Percentiles rank a stretch among this genome's conserved stretches.
These are phyloP conservation scores for Acanthoscelides obtectus DNA, from an alignment of 2,888 invertebrate species.

Conservation along the genomic window DNA sequence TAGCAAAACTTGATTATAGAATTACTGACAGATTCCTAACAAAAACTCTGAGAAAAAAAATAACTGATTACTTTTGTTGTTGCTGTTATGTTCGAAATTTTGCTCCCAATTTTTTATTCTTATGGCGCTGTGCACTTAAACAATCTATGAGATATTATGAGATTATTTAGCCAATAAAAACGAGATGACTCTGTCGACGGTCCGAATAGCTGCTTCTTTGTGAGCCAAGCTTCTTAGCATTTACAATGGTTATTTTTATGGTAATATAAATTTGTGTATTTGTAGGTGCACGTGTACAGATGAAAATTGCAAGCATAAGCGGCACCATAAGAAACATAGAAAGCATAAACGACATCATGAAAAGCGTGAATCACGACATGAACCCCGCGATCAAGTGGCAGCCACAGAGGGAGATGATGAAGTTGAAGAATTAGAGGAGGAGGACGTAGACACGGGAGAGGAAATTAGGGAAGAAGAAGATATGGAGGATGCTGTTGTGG, in stretches of 20 bases:
- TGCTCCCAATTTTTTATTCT: too few relatives aligned
- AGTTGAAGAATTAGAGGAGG: slow-evolving; percentile 7
- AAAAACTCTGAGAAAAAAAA: too few relatives aligned
- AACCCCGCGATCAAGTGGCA: background rate
- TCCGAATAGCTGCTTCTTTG: too few relatives aligned
- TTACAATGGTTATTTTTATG: background rate
- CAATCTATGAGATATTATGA: too few relatives aligned
- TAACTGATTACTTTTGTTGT: too few relatives aligned
- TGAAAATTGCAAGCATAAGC: slow-evolving; percentile 65
- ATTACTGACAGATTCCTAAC: too few relatives aligned
- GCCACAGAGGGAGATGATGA: background rate
- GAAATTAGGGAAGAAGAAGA: slow-evolving; percentile 4
- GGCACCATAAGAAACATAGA: slow-evolving; percentile 73
- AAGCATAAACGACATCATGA: slow-evolving; percentile 76
- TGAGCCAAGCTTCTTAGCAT: too few relatives aligned
- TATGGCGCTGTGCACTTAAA: too few relatives aligned
- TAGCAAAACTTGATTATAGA: too few relatives aligned
- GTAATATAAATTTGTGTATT: background rate
- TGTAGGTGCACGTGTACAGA: slow-evolving; percentile 50
- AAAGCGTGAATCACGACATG: slow-evolving; percentile 40
- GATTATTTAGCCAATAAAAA: too few relatives aligned
- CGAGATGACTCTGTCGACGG: too few relatives aligned
- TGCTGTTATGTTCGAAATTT: too few relatives aligned
- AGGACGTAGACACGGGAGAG: slow-evolving; percentile 2
- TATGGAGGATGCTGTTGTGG: background rate